Evolutionary conservation across 1,140 invertebrate genomes (phyloP).

Genomic region (Anastatus disparis): DNA sequence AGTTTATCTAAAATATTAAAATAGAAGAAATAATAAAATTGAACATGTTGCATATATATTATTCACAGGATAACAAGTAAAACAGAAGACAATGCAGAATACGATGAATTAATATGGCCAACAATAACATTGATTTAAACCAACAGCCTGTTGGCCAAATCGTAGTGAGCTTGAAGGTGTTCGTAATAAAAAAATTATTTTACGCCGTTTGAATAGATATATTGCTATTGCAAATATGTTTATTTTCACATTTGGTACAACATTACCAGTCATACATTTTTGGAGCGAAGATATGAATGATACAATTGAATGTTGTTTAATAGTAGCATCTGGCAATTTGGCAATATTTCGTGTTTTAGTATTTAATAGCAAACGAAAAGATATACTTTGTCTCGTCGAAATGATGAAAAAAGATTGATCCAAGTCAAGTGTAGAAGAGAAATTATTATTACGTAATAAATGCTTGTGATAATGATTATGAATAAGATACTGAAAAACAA

Average conservation of each 20-base stretch:
- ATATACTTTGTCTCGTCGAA: conserved; percentile 48
- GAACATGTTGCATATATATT: too few relatives aligned
- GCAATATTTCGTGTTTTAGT: conserved; percentile 42
- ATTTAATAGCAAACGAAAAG: conserved; percentile 42
- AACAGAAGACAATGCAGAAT: conserved; percentile 35
- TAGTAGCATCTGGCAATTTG: conserved; percentile 43
- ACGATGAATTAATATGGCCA: conserved; percentile 47
- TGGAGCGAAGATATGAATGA: conserved; percentile 47
- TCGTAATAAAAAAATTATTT: conserved; percentile 8
- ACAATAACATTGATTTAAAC: conserved; percentile 26
- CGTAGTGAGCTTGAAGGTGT: not conserved
- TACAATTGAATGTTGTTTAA: conserved; percentile 48
- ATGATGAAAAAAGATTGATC: conserved; percentile 52
- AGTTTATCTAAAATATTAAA: too few relatives aligned
- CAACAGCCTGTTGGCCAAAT: too few relatives aligned
- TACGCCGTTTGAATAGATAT: not conserved
- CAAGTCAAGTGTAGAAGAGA: conserved; percentile 39
- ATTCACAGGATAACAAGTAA: too few relatives aligned
- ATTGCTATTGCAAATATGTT: conserved; percentile 27
- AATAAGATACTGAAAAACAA: conserved; percentile 51
- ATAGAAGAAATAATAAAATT: too few relatives aligned
- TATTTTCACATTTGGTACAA: not conserved
- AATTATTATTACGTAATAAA: conserved; percentile 43
- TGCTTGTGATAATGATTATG: too few relatives aligned
- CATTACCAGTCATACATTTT: conserved; percentile 18